phyloP scores from a whole-genome alignment of 2,797 vertebrate genomes.

The Dromococcyx pavoninus region DNA sequence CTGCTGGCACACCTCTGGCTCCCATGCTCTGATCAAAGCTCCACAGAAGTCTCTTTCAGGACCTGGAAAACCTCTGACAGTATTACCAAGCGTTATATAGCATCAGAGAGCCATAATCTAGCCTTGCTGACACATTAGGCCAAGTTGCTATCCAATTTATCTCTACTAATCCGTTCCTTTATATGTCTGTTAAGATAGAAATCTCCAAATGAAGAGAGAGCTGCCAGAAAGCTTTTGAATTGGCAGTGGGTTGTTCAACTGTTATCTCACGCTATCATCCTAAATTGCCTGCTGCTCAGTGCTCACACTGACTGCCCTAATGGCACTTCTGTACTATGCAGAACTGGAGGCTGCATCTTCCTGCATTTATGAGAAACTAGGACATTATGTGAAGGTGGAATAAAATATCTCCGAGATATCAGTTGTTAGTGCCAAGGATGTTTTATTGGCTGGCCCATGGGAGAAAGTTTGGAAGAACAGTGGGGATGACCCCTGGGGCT shows the following conservation, averaged over 20 bases:
- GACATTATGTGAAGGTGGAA: slow-evolving; percentile 29
- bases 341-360: slow-evolving; percentile 12
- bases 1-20: background rate
- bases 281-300: slow-evolving; percentile 61
- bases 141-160: slow-evolving; percentile 51
- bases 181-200: slow-evolving; percentile 52
- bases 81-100: background rate
- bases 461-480: slow-evolving; percentile 17
- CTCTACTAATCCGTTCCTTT: slow-evolving; percentile 27
- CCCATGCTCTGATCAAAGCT: background rate
- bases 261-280: slow-evolving; percentile 62
- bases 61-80: background rate
- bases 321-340: slow-evolving; percentile 23
- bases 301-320: slow-evolving; percentile 22
- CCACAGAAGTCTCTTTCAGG: background rate
- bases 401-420: slow-evolving; percentile 12
- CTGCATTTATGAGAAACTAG: slow-evolving; percentile 47
- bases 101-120: background rate
- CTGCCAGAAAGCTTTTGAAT: slow-evolving; percentile 74
- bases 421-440: background rate
- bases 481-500: background rate
- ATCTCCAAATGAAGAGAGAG: slow-evolving; percentile 60
- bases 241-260: slow-evolving; percentile 59
- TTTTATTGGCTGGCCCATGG: background rate
- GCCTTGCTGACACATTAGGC: slow-evolving; percentile 17